phyloP scores from a whole-genome alignment of 1,140 invertebrate species.

The Lineus longissimus region DNA sequence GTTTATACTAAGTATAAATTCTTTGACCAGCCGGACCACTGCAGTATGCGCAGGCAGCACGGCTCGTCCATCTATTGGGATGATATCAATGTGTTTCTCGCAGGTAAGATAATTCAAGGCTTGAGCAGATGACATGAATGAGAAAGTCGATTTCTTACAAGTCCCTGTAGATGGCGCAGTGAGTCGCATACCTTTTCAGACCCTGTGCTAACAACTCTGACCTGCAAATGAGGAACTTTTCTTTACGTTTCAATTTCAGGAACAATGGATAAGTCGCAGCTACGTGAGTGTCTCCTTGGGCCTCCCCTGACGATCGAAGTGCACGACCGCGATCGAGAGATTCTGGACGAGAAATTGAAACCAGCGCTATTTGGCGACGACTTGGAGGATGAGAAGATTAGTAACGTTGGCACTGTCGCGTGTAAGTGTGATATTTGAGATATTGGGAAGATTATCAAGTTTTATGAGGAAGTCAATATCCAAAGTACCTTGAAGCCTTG shows the following conservation, averaged over 20 bases:
- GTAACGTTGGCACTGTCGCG: conserved; percentile 48
- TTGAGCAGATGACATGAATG: background rate
- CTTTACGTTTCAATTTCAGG: conserved; percentile 26
- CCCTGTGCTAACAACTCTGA: no score
- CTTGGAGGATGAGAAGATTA: conserved; percentile 52
- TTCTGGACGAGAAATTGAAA: conserved; percentile 31
- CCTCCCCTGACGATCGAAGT: conserved; percentile 47
- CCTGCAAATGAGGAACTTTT: background rate
- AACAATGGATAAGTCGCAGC: conserved; percentile 37
- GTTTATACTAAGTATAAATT: conserved; percentile 47
- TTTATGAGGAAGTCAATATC: no score
- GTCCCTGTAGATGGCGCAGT: no score
- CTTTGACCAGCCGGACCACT: conserved; percentile 36
- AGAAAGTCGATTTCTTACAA: no score
- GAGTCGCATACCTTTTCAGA: no score
- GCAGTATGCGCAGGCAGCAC: conserved; percentile 38
- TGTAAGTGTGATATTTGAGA: conserved; percentile 39
- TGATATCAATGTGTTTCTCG: conserved; percentile 47
- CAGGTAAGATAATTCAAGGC: conserved; percentile 30
- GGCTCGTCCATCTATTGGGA: conserved; percentile 46
- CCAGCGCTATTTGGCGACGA: conserved; percentile 51
- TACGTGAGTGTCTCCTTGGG: conserved; percentile 45
- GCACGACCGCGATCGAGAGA: conserved; percentile 49
- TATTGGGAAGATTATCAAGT: no score
- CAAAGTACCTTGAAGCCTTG: no score